phyloP scores from a whole-genome alignment of 2,888 invertebrate genomes.

The Thera obeliscata region DNA sequence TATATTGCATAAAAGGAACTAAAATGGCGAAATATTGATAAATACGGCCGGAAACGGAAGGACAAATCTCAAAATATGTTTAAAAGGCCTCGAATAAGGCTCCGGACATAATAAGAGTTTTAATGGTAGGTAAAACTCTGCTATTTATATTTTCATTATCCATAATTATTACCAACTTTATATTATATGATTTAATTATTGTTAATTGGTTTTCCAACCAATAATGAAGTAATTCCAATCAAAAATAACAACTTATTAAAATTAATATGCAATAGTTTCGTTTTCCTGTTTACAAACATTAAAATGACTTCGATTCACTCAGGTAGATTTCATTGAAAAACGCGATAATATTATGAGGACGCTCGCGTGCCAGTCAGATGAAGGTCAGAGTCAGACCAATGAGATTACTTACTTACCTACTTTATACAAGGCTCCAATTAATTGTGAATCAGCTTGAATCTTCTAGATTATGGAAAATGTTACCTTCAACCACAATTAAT shows the following conservation, averaged over 20 bases:
- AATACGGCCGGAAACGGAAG: too few species aligned
- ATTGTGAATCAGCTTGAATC: slow-evolving; percentile 6
- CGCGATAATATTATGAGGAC: slow-evolving; percentile 11
- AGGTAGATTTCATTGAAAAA: slow-evolving; percentile 10
- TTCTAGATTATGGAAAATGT: slow-evolving; percentile 9
- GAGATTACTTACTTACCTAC: not conserved
- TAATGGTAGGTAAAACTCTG: too few species aligned
- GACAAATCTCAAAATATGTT: too few species aligned
- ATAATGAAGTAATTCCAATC: not conserved
- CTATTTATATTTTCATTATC: too few species aligned
- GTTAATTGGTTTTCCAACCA: too few species aligned
- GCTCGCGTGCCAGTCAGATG: slow-evolving; percentile 15
- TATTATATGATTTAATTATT: too few species aligned
- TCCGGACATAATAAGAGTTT: too few species aligned
- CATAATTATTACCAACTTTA: too few species aligned
- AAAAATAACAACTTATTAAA: not conserved
- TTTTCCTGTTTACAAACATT: slow-evolving; percentile 4
- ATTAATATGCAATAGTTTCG: not conserved
- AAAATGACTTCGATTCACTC: not conserved
- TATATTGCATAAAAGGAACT: too few species aligned
- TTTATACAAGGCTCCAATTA: not conserved
- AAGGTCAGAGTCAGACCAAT: slow-evolving; percentile 16
- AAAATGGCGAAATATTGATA: too few species aligned
- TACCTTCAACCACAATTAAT: not conserved
- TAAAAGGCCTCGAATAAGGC: too few species aligned